Evolutionary conservation across 2,797 vertebrate species (phyloP).

Genomic region (Chelon labrosus): DNA sequence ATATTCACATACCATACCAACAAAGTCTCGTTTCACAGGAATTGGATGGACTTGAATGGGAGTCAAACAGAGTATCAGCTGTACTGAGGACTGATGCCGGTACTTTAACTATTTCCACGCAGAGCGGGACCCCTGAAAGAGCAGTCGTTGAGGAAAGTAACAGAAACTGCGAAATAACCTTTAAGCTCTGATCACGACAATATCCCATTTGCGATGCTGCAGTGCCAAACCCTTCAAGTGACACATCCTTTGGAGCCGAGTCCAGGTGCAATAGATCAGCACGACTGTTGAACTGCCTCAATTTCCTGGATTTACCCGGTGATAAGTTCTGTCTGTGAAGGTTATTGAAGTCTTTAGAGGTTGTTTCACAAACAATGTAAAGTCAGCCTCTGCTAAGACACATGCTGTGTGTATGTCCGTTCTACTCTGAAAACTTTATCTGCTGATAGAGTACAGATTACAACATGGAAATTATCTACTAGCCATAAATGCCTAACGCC

Average conservation of each 20-base stretch:
- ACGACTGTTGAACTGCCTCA: constrained; percentile 15
- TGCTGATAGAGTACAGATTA: neutral
- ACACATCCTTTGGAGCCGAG: constrained; percentile 9
- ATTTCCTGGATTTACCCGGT: constrained; percentile 56
- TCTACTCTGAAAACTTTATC: neutral
- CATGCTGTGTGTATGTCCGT: neutral
- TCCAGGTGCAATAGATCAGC: constrained; percentile 9
- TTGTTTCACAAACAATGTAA: constrained; percentile 27
- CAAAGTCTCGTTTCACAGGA: no score
- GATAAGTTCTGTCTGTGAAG: constrained; percentile 17
- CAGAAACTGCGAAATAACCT: neutral
- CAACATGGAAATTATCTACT: neutral
- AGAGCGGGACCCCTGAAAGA: neutral
- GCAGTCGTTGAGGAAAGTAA: neutral
- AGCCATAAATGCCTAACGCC: no score
- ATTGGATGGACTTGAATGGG: no score
- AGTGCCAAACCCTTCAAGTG: constrained; percentile 10
- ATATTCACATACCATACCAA: no score
- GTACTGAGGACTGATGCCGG: neutral
- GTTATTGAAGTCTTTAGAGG: constrained; percentile 28
- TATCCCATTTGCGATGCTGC: neutral
- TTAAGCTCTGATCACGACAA: neutral
- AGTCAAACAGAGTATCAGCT: neutral
- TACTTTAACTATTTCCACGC: neutral
- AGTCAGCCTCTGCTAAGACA: constrained; percentile 41